These are phyloP conservation scores for Falco cherrug DNA, from an alignment of 2,797 vertebrate genomes.

Conservation along the genomic window DNA sequence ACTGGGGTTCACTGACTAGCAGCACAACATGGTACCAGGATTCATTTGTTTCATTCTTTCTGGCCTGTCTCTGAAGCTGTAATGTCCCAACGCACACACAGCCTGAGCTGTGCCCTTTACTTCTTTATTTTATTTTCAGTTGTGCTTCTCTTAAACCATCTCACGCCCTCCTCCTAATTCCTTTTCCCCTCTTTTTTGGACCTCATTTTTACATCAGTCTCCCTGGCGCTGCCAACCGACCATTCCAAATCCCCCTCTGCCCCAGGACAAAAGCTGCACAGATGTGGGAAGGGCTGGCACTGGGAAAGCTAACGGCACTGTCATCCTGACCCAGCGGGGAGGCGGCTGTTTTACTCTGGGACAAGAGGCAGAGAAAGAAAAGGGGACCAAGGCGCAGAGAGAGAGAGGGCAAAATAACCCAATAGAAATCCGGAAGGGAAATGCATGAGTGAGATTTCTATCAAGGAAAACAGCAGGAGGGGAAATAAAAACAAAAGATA, in stretches of 20 bases:
- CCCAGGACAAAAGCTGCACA: conserved; percentile 76
- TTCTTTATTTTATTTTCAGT: conserved; percentile 41
- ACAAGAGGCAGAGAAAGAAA: conserved; percentile 74
- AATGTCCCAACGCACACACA: background rate
- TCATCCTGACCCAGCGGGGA: conserved; percentile 78
- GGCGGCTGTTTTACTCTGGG: conserved; percentile 62
- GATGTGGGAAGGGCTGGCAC: conserved; percentile 78
- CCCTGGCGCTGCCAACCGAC: conserved; percentile 77
- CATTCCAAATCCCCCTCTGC: conserved; percentile 80
- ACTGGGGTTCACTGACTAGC: background rate
- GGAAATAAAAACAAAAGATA: conserved; percentile 71
- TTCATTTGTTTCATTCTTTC: background rate
- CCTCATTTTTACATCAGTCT: conserved; percentile 76
- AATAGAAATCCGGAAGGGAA: conserved; percentile 78
- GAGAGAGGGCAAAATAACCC: conserved; percentile 73
- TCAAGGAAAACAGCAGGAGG: conserved; percentile 73
- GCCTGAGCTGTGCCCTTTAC: conserved; percentile 17
- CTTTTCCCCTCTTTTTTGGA: conserved; percentile 39
- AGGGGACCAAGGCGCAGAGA: conserved; percentile 62
- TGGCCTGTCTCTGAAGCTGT: background rate
- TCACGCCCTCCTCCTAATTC: conserved; percentile 61
- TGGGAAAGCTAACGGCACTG: conserved; percentile 68
- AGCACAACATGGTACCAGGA: background rate
- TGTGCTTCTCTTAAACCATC: conserved; percentile 58
- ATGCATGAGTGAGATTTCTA: conserved; percentile 81